Evolutionary conservation across 2,797 vertebrate species (phyloP), one percentile per base, ranked within the genome.

Genomic region (Chaenodraco wilsoni): DNA sequence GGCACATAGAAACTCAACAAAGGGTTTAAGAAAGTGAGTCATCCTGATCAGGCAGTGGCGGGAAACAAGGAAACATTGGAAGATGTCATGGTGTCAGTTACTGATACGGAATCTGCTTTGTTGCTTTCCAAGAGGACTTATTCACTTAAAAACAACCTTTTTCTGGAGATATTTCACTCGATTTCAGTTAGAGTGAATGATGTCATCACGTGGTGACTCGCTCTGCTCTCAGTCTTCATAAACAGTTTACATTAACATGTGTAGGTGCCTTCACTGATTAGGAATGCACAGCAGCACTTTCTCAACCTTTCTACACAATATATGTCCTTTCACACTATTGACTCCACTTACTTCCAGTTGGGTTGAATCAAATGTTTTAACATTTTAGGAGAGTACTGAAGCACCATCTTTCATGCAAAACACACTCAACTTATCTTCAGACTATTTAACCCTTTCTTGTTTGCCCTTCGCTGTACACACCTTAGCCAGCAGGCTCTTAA

Each of bases 401-500:
- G 19, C n/a, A 40, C 33, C 13, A 12, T 19, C 37, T 19, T 40
- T 51, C 9, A 51, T 23, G 3, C 15, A 40, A 51, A 50, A 0
- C 12, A 40, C 31, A 50, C 27, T 48, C 2, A 0, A 13, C 12
- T 37, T 37, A 9, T 21, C 17, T 33, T 46, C 14, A 66, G 7
- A 61, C 49, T 11, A 11, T 14, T 65, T 16, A 40, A 13, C 19
- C 1, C 8, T 51, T 48, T 51, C 2, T 21, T 9, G 11, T 54
- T 3, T 3, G 10, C 37, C 5, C n/a, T 45, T 1, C 54, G 1
- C 0, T 49, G 44, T 43, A 74, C 79, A 3, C 65, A 97, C 98
- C 96, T 98, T 99, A 8, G 95, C 94, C 21, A 99, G 94, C 62
- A 95, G 94, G 54, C 93, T 92, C 70, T 95, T 96, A 61, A 97